These are phyloP conservation scores for Zaprionus kolodkinae DNA, from an alignment of 1,140 invertebrate species.

Conservation along the genomic window DNA sequence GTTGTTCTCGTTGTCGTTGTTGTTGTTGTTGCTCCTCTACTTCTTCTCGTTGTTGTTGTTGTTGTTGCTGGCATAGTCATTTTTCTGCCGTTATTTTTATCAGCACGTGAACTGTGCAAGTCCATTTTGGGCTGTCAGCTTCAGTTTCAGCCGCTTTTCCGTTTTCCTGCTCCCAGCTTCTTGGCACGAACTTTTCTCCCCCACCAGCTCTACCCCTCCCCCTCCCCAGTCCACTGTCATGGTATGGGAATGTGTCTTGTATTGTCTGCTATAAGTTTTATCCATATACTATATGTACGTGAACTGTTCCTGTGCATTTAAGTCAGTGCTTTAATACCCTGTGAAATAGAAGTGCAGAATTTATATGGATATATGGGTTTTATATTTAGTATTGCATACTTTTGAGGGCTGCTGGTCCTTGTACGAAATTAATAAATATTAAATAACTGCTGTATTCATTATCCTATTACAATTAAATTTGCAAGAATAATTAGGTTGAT, in stretches of 20 bases:
- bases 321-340: neutral
- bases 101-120: slow-evolving; percentile 63
- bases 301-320: neutral
- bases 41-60: slow-evolving; percentile 42
- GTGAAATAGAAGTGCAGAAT: neutral
- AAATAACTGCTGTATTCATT: too few species aligned
- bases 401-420: too few species aligned
- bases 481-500: too few species aligned
- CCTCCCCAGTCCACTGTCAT: neutral
- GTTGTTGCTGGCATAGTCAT: slow-evolving; percentile 58
- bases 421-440: too few species aligned
- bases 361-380: too few species aligned
- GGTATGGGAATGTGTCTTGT: slow-evolving; percentile 37
- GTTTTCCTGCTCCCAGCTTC: slow-evolving; percentile 17
- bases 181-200: slow-evolving; percentile 1
- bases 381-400: too few species aligned
- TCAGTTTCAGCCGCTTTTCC: slow-evolving; percentile 27
- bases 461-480: too few species aligned
- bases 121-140: slow-evolving; percentile 48
- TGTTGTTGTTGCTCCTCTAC: slow-evolving; percentile 37
- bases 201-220: too few species aligned
- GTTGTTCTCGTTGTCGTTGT: slow-evolving; percentile 45
- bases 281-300: slow-evolving; percentile 15
- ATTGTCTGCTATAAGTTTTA: slow-evolving; percentile 72
- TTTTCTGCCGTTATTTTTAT: slow-evolving; percentile 80